Base-by-base conservation (phyloP, 2,113 vertebrate species). In the Lethenteron camtschaticum region DNA sequence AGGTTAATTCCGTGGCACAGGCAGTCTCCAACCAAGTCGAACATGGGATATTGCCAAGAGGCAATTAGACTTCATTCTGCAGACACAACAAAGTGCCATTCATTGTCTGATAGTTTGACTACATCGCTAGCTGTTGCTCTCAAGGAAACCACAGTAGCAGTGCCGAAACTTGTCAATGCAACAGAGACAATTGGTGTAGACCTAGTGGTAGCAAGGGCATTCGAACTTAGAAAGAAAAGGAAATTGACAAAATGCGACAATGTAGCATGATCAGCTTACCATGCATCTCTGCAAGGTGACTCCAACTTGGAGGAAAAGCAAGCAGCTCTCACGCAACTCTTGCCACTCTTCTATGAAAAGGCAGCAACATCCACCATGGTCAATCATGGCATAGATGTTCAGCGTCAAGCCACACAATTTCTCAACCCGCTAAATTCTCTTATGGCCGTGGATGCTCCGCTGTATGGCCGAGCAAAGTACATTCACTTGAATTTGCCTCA, bases 221-320 rank as follows among this genome's bases (percentile, higher is more conserved):
- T 18, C 8, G 59, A 63, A 18, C 13, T 63, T 63, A 8, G 3
- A 18, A 63, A 63, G 59, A 13, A 13, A 18, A 63, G 59, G 59
- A 63, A 63, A 63, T 14, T 63, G 13, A 14, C 3, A 18, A 63
- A 18, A 63, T 18, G 6, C 13, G 59, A 63, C 13, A 63, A 63
- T 63, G 59, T 63, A 13, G 59, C 59, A 63, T 63, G 59, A 18
- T 63, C 59, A 63, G 59, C 59, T 8, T 63, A 63, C 59, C 59
- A 63, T 18, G 59, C 59, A 18, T 41, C 41, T 41, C 41, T 13
- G 59, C 13, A 63, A 18, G 8, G 8, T 18, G 59, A 63, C 59
- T 14, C 24, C 24, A 63, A 14, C 13, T 63, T 18, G 59, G 59
- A 63, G 13, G 59, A 63, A 8, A 18, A 14, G 13, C 13, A 63